phyloP scores from a whole-genome alignment of 2,888 invertebrate species.

The Machimus atricapillus region DNA sequence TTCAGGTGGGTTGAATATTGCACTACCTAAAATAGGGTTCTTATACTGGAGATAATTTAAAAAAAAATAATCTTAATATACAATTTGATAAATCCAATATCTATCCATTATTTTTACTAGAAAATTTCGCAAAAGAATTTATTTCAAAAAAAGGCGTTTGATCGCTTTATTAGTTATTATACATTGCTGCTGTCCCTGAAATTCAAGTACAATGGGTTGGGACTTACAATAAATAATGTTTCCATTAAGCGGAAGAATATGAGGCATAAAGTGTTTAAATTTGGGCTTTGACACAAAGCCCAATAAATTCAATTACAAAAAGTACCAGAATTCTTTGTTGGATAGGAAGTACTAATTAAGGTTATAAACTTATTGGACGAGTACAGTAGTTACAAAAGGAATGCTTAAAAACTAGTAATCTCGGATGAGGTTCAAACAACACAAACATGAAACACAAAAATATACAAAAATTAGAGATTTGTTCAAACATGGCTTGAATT shows the following conservation, averaged over 20 bases:
- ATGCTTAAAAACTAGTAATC: neutral
- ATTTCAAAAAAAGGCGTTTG: neutral
- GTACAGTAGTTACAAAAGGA: neutral
- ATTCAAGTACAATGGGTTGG: neutral
- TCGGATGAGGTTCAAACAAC: neutral
- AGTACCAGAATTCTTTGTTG: neutral
- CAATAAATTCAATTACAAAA: neutral
- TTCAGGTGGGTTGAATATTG: neutral
- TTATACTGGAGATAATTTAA: neutral
- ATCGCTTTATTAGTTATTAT: neutral
- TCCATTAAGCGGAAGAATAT: neutral
- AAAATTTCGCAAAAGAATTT: too few species aligned
- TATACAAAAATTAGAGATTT: slow-evolving; percentile 9
- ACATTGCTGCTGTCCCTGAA: neutral
- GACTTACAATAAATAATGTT: neutral
- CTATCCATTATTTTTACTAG: too few species aligned
- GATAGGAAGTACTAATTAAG: neutral
- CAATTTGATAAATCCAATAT: neutral
- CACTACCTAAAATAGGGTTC: neutral
- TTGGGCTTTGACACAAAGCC: neutral
- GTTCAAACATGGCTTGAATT: neutral
- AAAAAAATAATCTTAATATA: neutral
- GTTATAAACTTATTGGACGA: neutral
- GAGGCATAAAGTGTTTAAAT: neutral
- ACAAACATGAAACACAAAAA: slow-evolving; percentile 33